Evolutionary conservation across 2,888 invertebrate genomes (phyloP).

Genomic region (Cheilosia vernalis): DNA sequence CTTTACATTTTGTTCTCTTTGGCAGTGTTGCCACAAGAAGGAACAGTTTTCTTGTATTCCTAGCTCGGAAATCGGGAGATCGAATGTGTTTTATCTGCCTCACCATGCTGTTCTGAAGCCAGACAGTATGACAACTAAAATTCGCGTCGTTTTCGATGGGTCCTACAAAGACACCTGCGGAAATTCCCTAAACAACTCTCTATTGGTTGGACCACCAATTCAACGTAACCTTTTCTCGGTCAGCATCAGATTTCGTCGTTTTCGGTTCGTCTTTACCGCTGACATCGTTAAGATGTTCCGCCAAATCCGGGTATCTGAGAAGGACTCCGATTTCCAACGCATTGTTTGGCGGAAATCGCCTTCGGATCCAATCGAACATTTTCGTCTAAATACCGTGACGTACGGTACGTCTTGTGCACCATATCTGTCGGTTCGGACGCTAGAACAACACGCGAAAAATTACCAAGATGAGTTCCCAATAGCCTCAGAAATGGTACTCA

Average conservation of each 20-base stretch:
- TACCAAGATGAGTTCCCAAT: constrained; percentile 5
- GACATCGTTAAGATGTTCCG: constrained; percentile 29
- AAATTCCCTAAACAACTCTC: constrained; percentile 4
- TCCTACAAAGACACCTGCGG: constrained; percentile 1
- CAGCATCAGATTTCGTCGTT: constrained; percentile 8
- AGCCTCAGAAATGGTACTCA: neutral
- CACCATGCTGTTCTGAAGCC: constrained; percentile 11
- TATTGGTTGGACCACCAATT: constrained; percentile 15
- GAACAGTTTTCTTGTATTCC: no score
- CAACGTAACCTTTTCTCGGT: constrained; percentile 13
- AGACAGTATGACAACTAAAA: neutral
- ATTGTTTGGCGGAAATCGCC: constrained; percentile 19
- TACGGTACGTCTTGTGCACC: no score
- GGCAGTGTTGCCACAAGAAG: no score
- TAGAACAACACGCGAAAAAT: constrained; percentile 2
- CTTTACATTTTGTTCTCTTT: no score
- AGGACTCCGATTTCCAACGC: neutral
- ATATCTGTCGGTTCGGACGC: neutral
- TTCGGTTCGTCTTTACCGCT: constrained; percentile 16
- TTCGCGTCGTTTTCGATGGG: neutral
- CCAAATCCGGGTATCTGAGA: constrained; percentile 10
- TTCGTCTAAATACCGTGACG: neutral
- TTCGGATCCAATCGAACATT: neutral
- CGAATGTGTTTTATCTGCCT: constrained; percentile 12
- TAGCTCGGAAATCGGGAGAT: constrained; percentile 9